Evolutionary conservation across 2,113 vertebrate species (phyloP).

Genomic region (Myotis davidii): DNA sequence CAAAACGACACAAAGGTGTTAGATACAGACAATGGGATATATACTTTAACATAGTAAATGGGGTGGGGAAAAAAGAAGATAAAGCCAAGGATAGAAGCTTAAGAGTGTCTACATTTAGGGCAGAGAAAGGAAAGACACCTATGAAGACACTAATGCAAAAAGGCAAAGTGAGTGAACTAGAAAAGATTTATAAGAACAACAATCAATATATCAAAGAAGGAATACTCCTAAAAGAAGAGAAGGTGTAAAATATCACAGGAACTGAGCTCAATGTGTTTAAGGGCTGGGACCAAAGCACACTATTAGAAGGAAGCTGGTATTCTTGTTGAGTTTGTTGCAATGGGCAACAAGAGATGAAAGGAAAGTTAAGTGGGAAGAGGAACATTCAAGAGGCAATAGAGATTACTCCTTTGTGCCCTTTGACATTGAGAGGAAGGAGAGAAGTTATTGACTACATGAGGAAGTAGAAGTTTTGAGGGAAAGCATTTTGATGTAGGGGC

Average conservation of each 20-base stretch:
- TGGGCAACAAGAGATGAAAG: not conserved
- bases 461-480: not conserved
- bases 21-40: not conserved
- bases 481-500: not conserved
- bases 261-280: not conserved
- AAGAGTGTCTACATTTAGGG: not conserved
- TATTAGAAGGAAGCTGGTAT: not conserved
- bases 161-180: not conserved
- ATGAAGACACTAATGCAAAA: not conserved
- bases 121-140: not conserved
- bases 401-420: not conserved
- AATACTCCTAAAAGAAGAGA: not conserved
- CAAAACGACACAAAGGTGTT: not conserved
- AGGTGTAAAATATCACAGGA: not conserved
- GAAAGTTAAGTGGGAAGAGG: not conserved
- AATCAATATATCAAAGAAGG: not conserved
- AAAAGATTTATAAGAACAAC: not conserved
- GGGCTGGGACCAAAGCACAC: not conserved
- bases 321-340: not conserved
- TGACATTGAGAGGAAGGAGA: not conserved
- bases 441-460: not conserved
- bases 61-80: not conserved
- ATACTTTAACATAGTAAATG: not conserved
- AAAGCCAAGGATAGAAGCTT: not conserved
- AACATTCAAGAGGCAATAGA: not conserved